Conservation (phyloP, 2,888 invertebrate genomes). For the Silvanus unidentatus region DNA sequence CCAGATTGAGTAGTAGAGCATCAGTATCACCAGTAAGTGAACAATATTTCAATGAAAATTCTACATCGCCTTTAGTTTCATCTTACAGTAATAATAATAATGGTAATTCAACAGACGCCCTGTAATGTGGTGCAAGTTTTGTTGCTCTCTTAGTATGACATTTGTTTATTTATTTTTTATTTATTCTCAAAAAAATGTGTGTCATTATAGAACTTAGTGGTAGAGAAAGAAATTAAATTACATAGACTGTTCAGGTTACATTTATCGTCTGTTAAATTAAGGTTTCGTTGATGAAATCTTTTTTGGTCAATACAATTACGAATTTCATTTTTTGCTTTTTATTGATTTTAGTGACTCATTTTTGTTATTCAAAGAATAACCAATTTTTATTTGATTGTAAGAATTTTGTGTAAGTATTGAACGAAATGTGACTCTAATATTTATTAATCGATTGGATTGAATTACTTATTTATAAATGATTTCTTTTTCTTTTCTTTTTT, state of each 20-base stretch:
- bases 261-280: constrained; percentile 31
- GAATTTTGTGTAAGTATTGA: no score
- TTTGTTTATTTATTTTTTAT: constrained; percentile 1
- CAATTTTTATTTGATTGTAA: no score
- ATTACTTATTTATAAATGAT: no score
- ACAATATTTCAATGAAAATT: constrained; percentile 24
- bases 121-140: not conserved
- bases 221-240: not conserved
- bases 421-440: no score
- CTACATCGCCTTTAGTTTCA: not conserved
- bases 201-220: not conserved
- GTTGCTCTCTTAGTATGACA: not conserved
- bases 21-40: constrained; percentile 35
- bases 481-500: constrained; percentile 3
- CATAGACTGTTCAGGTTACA: not conserved
- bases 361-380: no score
- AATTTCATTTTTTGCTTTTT: no score
- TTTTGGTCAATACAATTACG: no score
- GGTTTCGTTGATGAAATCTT: constrained; percentile 23
- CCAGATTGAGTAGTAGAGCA: constrained; percentile 32
- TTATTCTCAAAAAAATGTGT: not conserved
- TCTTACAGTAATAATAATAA: not conserved
- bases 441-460: no score
- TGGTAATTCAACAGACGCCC: not conserved
- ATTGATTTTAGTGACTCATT: no score